phyloP scores from a whole-genome alignment of 2,797 vertebrate species.

The Tenualosa thibaudeaui region DNA sequence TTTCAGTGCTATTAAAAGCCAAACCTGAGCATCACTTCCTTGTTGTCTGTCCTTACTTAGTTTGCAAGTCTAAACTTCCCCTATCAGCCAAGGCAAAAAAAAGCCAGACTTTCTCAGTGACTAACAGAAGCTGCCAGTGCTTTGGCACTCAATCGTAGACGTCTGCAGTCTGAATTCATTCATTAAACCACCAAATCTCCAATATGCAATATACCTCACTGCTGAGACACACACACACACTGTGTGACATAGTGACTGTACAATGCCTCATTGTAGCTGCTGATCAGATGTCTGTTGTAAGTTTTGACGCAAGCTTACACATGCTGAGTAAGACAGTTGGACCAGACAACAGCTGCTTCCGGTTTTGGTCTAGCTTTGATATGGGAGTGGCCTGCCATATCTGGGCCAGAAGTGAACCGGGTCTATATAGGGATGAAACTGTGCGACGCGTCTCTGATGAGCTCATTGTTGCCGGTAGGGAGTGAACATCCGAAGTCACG shows the following conservation, averaged over 20 bases:
- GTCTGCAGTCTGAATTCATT: not conserved
- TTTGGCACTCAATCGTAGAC: constrained; percentile 2
- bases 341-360: not conserved
- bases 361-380: not conserved
- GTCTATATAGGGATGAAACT: not conserved
- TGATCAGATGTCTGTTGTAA: not conserved
- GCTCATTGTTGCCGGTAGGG: not conserved
- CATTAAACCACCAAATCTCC: not conserved
- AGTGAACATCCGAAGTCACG: not conserved
- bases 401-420: not conserved
- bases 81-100: not conserved
- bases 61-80: constrained; percentile 8
- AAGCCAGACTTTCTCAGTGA: not conserved
- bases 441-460: not conserved
- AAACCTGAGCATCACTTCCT: constrained; percentile 14
- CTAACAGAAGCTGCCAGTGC: not conserved
- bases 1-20: constrained; percentile 8
- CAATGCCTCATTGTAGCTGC: not conserved
- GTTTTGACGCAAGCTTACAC: not conserved
- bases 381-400: not conserved
- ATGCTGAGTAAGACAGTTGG: not conserved
- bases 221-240: not conserved
- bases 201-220: not conserved
- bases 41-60: not conserved
- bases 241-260: not conserved